Conservation (phyloP, 2,888 invertebrate genomes). For the Diploptera punctata region DNA sequence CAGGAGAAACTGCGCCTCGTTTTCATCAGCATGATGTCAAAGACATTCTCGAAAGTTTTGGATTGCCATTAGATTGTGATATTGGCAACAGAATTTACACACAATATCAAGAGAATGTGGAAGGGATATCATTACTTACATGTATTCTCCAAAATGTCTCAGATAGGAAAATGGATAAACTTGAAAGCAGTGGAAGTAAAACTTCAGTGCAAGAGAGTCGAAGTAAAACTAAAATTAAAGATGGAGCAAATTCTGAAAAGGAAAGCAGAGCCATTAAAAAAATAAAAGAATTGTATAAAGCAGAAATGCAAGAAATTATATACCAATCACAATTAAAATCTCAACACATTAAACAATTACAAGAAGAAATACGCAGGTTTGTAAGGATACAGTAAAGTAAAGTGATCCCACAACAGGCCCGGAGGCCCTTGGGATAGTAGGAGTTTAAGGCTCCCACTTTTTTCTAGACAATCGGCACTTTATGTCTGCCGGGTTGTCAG, state of each 20-base stretch:
- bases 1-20: slow-evolving; percentile 49
- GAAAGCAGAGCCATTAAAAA: not conserved
- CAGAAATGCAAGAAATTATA: slow-evolving; percentile 26
- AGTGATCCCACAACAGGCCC: too few species aligned
- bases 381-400: too few species aligned
- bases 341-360: slow-evolving; percentile 24
- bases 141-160: slow-evolving; percentile 44
- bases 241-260: not conserved
- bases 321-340: slow-evolving; percentile 21
- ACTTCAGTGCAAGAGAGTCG: not conserved
- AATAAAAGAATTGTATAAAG: not conserved
- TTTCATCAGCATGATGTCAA: slow-evolving; percentile 60
- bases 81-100: slow-evolving; percentile 44
- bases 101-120: slow-evolving; percentile 42
- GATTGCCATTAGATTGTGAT: slow-evolving; percentile 45
- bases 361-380: slow-evolving; percentile 28
- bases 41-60: slow-evolving; percentile 56
- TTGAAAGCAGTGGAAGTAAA: not conserved
- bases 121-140: slow-evolving; percentile 45
- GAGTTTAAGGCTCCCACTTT: too few species aligned
- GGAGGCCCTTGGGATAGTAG: too few species aligned
- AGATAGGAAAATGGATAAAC: too few species aligned
- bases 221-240: not conserved
- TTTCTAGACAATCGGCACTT: too few species aligned
- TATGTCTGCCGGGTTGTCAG: too few species aligned